Base-by-base conservation (phyloP, 2,888 invertebrate species). In the Germaria angustata region DNA sequence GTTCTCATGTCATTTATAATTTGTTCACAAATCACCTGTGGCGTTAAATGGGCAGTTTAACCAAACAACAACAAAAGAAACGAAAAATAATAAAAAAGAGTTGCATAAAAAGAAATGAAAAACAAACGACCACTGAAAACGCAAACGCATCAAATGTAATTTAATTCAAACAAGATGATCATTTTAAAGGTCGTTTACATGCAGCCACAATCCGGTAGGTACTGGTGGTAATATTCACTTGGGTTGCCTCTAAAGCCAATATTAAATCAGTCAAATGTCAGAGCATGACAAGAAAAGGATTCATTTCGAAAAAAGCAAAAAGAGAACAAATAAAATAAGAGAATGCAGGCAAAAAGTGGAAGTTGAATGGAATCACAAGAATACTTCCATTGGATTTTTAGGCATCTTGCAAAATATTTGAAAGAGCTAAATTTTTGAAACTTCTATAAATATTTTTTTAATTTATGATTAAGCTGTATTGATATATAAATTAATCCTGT, bases 231-330 rank as follows among this genome's bases (percentile, higher is more conserved):
- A 36, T 75, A 69, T 63, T 63, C 49, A 68, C 63, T 81, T 73
- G 36, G 36, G 41, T 22, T 49, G 32, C 24, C 68, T 79, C 82
- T 57, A 80, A 69, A 66, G 65, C 84, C 78, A 79, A 82, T 84
- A 85, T 85, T 85, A 85, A 85, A 85, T 85, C 85, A 85, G 85
- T 85, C 85, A 85, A 79, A 77, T 85, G 85, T 81, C 85, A 84
- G 34, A 51, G 73, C 9, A 49, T 71, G 81, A 81, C 81, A 84
- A 44, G 71, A 65, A 78, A 71, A 77, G 61, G 73, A 66, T 75
- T 75, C 84, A 66, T 83, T 84, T 76, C 13, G 20, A 34, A 28
- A 34, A 24, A 9, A 13, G 24, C 44, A 49, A 44, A 41, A 53
- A 55, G 22, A 13, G 24, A 13, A 24, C 13, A 11, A 51, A 24